Evolutionary conservation across 2,888 invertebrate genomes (phyloP).

Genomic region (Coronaproctus castanopsis): DNA sequence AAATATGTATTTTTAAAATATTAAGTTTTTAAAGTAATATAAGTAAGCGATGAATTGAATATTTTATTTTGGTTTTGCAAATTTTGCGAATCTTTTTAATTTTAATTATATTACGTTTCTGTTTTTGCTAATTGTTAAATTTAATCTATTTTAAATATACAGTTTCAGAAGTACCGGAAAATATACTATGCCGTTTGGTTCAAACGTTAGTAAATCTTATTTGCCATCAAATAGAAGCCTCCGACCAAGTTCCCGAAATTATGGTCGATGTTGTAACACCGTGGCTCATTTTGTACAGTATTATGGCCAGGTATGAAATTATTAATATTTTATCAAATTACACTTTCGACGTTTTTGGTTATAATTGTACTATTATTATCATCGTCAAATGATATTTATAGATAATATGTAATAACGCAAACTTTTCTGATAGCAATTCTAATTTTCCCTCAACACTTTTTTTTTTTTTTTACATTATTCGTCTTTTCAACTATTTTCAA

Average conservation of each 20-base stretch:
- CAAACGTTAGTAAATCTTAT: slow-evolving; percentile 55
- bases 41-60: too few relatives aligned
- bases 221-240: slow-evolving; percentile 51
- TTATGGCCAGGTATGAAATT: slow-evolving; percentile 33
- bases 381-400: too few relatives aligned
- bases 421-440: not conserved
- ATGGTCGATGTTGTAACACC: slow-evolving; percentile 51
- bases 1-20: too few relatives aligned
- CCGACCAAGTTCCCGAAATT: slow-evolving; percentile 39
- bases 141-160: slow-evolving; percentile 5
- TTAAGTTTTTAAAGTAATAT: too few relatives aligned
- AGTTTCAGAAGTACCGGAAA: slow-evolving; percentile 30
- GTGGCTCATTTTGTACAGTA: slow-evolving; percentile 65
- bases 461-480: slow-evolving; percentile 3
- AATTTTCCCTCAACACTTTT: slow-evolving; percentile 3
- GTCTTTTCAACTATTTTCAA: too few relatives aligned
- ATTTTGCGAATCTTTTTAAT: too few relatives aligned
- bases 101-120: too few relatives aligned
- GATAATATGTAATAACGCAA: too few relatives aligned
- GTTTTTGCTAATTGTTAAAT: too few relatives aligned
- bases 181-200: slow-evolving; percentile 35
- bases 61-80: too few relatives aligned
- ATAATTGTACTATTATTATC: slow-evolving; percentile 7
- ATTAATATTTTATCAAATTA: not conserved
- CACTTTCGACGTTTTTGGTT: not conserved